Conservation (phyloP, 2,797 vertebrate genomes). For the Lepilemur ruficaudatus region DNA sequence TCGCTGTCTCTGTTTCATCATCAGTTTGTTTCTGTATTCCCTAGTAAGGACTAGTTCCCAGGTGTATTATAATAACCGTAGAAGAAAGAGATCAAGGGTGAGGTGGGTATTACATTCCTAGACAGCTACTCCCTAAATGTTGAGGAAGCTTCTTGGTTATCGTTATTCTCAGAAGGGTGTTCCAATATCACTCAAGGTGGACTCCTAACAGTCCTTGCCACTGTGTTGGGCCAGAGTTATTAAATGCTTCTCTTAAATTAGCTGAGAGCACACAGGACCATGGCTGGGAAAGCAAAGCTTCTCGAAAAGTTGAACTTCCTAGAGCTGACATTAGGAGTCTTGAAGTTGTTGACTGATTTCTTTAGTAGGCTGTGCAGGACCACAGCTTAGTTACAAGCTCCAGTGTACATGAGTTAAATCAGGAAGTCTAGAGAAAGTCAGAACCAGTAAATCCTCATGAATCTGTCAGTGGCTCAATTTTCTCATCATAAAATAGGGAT, state of each 20-base stretch:
- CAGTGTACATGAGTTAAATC: background rate
- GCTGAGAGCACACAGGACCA: background rate
- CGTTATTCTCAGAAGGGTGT: background rate
- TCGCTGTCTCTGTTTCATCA: background rate
- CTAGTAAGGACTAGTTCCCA: background rate
- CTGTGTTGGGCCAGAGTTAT: background rate
- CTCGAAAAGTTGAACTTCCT: background rate
- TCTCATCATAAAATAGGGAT: conserved; percentile 25
- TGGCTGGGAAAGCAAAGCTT: background rate
- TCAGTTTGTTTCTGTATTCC: background rate
- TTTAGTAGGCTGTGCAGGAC: background rate
- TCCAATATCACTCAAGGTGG: background rate
- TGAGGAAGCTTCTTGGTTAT: background rate
- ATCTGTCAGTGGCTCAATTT: conserved; percentile 3
- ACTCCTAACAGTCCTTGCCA: background rate
- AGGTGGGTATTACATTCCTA: background rate
- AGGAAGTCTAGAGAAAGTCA: background rate
- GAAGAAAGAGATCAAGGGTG: background rate
- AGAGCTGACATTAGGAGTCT: background rate
- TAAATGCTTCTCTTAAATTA: background rate
- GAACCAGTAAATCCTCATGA: background rate
- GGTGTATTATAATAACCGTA: background rate
- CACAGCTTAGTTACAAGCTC: background rate
- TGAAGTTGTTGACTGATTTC: background rate
- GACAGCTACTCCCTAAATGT: background rate